Conservation (phyloP, 1,140 invertebrate species). For the Drosophila athabasca region DNA sequence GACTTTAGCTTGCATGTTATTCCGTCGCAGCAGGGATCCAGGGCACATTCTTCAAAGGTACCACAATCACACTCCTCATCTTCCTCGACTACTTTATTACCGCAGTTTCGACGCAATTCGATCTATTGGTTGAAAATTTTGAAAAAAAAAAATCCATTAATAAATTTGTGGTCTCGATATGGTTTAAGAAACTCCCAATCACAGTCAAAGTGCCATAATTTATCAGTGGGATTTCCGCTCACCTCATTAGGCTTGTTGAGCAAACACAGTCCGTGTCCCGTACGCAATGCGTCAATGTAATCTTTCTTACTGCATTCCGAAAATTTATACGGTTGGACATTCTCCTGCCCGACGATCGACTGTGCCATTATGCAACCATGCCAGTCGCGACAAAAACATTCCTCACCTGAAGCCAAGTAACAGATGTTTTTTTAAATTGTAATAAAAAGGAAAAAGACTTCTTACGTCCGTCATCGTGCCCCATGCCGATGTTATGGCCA, state of each 20-base stretch:
- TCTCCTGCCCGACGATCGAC: slow-evolving; percentile 94
- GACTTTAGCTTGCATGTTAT: slow-evolving; percentile 96
- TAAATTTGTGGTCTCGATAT: too few species aligned
- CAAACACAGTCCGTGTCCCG: slow-evolving; percentile 92
- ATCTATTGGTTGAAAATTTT: slow-evolving; percentile 82
- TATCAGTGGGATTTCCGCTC: slow-evolving; percentile 57
- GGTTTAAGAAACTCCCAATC: too few species aligned
- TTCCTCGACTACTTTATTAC: slow-evolving; percentile 96
- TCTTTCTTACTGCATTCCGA: slow-evolving; percentile 94
- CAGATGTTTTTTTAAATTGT: neutral
- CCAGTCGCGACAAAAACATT: slow-evolving; percentile 95
- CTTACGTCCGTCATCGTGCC: slow-evolving; percentile 94
- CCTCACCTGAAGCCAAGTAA: slow-evolving; percentile 82
- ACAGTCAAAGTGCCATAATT: too few species aligned
- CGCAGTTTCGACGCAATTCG: slow-evolving; percentile 91
- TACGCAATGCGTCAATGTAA: slow-evolving; percentile 91
- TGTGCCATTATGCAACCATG: slow-evolving; percentile 98
- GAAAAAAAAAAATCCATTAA: too few species aligned
- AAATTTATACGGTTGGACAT: slow-evolving; percentile 97
- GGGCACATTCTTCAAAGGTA: slow-evolving; percentile 92
- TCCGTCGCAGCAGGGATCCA: slow-evolving; percentile 97
- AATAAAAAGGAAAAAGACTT: slow-evolving; percentile 35
- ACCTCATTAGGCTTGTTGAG: slow-evolving; percentile 96
- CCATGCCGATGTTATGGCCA: slow-evolving; percentile 97
- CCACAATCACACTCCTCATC: slow-evolving; percentile 98